phyloP scores from a whole-genome alignment of 2,888 invertebrate species.

The Sesia apiformis region DNA sequence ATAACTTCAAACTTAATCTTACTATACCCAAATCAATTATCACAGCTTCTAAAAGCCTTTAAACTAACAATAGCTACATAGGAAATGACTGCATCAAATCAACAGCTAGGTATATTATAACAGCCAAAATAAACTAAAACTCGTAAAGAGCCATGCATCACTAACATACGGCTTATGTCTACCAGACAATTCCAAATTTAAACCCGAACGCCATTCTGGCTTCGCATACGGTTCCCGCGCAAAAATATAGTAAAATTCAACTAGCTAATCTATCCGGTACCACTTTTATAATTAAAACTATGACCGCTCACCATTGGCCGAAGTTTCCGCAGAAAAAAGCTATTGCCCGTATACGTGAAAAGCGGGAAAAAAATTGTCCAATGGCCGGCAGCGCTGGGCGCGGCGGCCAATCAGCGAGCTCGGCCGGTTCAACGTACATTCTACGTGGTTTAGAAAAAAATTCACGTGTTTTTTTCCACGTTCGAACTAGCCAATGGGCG shows the following conservation, averaged over 20 bases:
- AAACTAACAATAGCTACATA: too few relatives aligned
- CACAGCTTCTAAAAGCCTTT: too few relatives aligned
- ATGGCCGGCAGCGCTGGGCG: constrained; percentile 36
- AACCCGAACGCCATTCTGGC: constrained; percentile 23
- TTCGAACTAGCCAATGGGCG: constrained; percentile 54
- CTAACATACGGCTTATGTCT: constrained; percentile 25
- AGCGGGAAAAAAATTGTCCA: constrained; percentile 65
- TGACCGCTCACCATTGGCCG: constrained; percentile 53
- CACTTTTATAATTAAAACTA: constrained; percentile 67
- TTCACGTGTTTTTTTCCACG: constrained; percentile 70
- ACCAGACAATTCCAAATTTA: constrained; percentile 32
- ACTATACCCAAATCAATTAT: too few relatives aligned
- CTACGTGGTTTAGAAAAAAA: constrained; percentile 68
- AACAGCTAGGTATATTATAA: constrained; percentile 5
- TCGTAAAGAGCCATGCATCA: constrained; percentile 18
- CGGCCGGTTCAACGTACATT: constrained; percentile 52
- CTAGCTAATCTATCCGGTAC: constrained; percentile 19
- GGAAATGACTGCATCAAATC: too few relatives aligned
- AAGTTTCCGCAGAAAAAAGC: constrained; percentile 52
- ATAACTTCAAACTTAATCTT: too few relatives aligned
- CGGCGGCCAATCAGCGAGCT: constrained; percentile 45
- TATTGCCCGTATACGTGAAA: constrained; percentile 61
- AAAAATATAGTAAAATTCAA: constrained; percentile 5
- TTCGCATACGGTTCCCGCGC: constrained; percentile 13
- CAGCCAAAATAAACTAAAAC: constrained; percentile 21